Evolutionary conservation across 2,113 vertebrate genomes (phyloP), one percentile per base, ranked within the genome.

Genomic region (Callipepla squamata): DNA sequence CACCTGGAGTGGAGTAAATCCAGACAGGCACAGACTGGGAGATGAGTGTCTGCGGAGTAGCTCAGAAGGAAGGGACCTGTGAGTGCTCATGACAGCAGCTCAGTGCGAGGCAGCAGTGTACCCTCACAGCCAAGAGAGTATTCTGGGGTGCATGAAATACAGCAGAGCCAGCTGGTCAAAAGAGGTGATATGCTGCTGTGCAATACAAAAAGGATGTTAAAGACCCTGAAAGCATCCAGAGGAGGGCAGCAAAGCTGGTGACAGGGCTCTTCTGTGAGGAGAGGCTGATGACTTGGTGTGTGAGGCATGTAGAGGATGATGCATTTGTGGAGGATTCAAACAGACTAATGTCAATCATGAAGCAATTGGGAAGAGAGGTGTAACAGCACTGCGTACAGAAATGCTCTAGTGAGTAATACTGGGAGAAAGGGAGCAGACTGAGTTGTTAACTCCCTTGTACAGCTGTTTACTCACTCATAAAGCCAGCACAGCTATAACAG

Each of bases 391-490:
- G 34, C 66, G 48, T 63, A 81, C 25, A 69, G 80, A 92, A 85
- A 90, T 51, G 80, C 53, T 78, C 51, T 8, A 55, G 59, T 94
- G 92, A 92, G 63, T 90, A 94, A 84, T 20, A 25, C 14, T 86
- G 83, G 61, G 80, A 86, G 65, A 83, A 86, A 80, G 61, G 59
- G 73, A 93, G 51, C 50, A 88, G 89, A 89, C 90, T 78, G 91
- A 94, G 77, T 78, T 96, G 84, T 92, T 93, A 90, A 89, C 61
- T 94, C 87, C 86, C 63, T 95, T 74, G 77, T 57, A 69, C 12
- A 92, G 72, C 74, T 63, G 69, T 81, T 81, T 73, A 90, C 74
- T 90, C 32, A 85, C 40, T 45, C 67, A 76, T 79, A 79, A 92
- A 94, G 82, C 53, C 67, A 95, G 69, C 36, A 61, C 45, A 81